Base-by-base conservation (phyloP, 2,797 vertebrate species). In the Malurus splendens region DNA sequence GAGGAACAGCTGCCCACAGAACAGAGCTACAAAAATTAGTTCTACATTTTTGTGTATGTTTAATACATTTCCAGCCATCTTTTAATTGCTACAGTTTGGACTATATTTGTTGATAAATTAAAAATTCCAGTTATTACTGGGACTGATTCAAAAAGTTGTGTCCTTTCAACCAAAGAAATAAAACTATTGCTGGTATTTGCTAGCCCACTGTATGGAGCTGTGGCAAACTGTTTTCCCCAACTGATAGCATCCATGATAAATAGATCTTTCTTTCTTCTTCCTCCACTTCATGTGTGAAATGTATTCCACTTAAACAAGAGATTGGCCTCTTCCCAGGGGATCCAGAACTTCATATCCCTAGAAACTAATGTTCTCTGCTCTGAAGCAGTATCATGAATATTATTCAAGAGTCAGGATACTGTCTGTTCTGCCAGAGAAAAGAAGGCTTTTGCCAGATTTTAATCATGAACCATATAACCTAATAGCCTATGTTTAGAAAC, bases 391-490 rank as follows among this genome's bases (percentile, higher is more conserved):
- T 74, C 91, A 70, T 87, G 86, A 90, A 76, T 90, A 78, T 91
- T 94, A 89, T 93, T 92, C 70, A 92, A 68, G 79, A 93, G 44
- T 86, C 61, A 92, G 78, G 93, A 92, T 92, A 91, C 94, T 94
- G 51, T 81, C 93, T 94, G 90, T 95, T 92, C 91, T 95, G 86
- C 91, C 84, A 95, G 93, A 89, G 82, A 66, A 86, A 81, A 90
- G 47, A 48, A 59, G 44, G 55, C 20, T 89, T 93, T 94, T 94
- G 92, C 92, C 93, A 94, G 84, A 87, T 94, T 92, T 91, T 92
- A 92, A 81, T 91, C 75, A 87, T 92, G 95, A 91, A 87, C 90
- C 50, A 44, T 87, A 87, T 93, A 93, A 93, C 90, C 90, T 92
- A 94, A 93, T 75, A 78, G 65, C 51, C 92, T 89, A 77, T 92